Base-by-base conservation (phyloP, 2,113 vertebrate species). In the Heteronetta atricapilla region DNA sequence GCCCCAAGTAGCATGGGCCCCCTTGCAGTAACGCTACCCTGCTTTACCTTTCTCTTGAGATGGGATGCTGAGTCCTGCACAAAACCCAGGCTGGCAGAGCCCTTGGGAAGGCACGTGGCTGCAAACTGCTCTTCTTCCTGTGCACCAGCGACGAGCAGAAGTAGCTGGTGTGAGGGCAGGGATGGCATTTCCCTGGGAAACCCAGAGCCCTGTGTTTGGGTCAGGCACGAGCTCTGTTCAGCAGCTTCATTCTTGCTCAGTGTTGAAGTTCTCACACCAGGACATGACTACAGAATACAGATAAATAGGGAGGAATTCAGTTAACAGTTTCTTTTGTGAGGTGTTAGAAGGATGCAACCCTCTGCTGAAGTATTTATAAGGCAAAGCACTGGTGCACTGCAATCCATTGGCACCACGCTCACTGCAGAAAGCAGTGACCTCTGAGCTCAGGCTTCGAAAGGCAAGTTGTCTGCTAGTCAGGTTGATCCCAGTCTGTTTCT, bases 331-430 rank as follows among this genome's bases (percentile, higher is more conserved):
- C 20, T 60, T 86, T 75, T 84, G 79, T 81, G 80, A 75, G 56
- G 68, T 56, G 52, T 76, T 79, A 78, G 79, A 70, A 86, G 67
- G 75, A 75, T 68, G 38, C 66, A 74, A 4, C 50, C 48, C 31
- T 58, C 76, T 94, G 34, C 48, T 95, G 25, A 89, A 93, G 73
- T 36, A 73, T 86, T 96, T 90, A 56, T 17, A 33, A 76, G 38
- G 55, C 63, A 80, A 36, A 94, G 68, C 38, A 21, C 31, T 81
- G 72, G 36, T 55, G 52, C 46, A 4, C 40, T 59, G 82, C 63
- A 55, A 19, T 42, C 76, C 10, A 3, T 26, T 69, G 78, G 16
- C n/a, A 25, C 36, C 55, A 1, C 33, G 81, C 15, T 84, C 15
- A 3, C 33, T 29, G 23, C 36, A 28, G 58, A 73, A 78, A 90